phyloP scores from a whole-genome alignment of 2,113 vertebrate species.

The Callopanchax toddi region DNA sequence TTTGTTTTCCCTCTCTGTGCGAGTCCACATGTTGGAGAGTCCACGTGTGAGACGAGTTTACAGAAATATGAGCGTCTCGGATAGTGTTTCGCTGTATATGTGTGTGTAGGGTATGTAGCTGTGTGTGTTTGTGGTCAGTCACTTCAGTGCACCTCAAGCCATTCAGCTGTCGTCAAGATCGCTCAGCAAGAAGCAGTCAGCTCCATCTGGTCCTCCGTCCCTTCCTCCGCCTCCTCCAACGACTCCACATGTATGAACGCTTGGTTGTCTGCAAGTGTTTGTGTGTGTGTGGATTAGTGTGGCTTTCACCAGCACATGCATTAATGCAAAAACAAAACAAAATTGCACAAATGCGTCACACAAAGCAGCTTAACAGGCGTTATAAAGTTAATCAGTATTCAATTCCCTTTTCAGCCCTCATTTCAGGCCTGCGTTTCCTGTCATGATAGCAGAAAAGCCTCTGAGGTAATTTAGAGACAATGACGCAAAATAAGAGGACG shows the following conservation, averaged over 20 bases:
- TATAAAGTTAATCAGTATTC: constrained; percentile 49
- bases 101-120: constrained; percentile 21
- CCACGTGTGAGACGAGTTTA: neutral
- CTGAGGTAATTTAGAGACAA: constrained; percentile 52
- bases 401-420: constrained; percentile 38
- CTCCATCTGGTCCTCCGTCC: constrained; percentile 77
- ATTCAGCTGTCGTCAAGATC: constrained; percentile 76
- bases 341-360: constrained; percentile 10
- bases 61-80: constrained; percentile 7
- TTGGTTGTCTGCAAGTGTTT: constrained; percentile 18
- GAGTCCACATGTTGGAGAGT: neutral
- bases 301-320: constrained; percentile 11
- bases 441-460: constrained; percentile 32
- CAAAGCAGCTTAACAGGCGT: constrained; percentile 41
- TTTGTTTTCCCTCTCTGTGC: neutral
- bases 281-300: neutral
- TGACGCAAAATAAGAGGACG: constrained; percentile 47
- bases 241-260: constrained; percentile 4
- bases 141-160: constrained; percentile 73
- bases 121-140: constrained; percentile 56
- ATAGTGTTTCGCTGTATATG: constrained; percentile 5
- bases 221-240: constrained; percentile 50
- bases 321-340: constrained; percentile 10
- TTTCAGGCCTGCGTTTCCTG: constrained; percentile 45
- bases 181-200: constrained; percentile 71